Conservation (phyloP, 2,113 vertebrate species). For the Halcyon senegalensis region DNA sequence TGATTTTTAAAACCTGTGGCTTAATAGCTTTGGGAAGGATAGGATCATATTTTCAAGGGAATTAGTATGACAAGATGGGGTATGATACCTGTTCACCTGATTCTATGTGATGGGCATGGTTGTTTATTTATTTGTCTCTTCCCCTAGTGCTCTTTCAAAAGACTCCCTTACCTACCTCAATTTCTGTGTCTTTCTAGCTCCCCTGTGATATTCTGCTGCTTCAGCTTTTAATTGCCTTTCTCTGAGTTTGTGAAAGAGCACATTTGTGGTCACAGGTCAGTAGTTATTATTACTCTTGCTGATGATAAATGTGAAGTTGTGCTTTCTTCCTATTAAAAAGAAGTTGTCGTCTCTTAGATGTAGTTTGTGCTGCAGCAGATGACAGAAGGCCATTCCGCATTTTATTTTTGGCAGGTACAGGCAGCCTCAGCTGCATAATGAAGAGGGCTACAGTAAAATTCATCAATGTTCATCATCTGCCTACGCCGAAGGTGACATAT, state of each 20-base stretch:
- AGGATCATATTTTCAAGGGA: not conserved
- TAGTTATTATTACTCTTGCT: not conserved
- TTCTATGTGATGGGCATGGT: not conserved
- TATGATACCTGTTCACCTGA: not conserved
- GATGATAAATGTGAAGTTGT: not conserved
- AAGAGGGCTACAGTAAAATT: not conserved
- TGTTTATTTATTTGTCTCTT: not conserved
- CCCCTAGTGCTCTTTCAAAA: not conserved
- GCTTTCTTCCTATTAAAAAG: not conserved
- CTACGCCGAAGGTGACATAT: not conserved
- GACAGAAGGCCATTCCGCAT: rapidly evolving
- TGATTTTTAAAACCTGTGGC: not conserved
- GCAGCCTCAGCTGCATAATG: not conserved
- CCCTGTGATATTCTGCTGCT: not conserved
- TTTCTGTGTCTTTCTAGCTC: not conserved
- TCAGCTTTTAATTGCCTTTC: not conserved
- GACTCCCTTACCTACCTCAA: not conserved
- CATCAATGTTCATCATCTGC: not conserved
- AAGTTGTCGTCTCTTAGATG: not conserved
- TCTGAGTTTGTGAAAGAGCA: not conserved
- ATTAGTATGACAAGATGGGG: not conserved
- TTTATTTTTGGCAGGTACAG: not conserved
- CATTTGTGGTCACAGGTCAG: not conserved
- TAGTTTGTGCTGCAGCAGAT: not conserved
- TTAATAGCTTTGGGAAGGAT: not conserved